Evolutionary conservation across 2,113 vertebrate genomes (phyloP).

Genomic region (Anguilla rostrata): DNA sequence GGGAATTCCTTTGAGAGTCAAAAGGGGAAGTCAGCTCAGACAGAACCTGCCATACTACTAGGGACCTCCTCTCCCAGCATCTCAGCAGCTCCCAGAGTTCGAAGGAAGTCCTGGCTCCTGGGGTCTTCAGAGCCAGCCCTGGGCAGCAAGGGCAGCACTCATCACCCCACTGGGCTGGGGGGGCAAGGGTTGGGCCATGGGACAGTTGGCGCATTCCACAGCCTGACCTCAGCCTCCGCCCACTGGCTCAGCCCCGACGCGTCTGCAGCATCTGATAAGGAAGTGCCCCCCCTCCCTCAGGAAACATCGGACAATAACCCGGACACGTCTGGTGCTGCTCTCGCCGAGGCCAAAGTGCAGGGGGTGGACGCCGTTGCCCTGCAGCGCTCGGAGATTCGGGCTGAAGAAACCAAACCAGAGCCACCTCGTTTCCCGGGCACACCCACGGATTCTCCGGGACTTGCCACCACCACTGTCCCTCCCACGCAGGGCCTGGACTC

Average conservation of each 20-base stretch:
- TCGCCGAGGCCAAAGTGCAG: slow-evolving; percentile 12
- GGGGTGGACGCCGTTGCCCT: background rate
- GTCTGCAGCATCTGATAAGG: slow-evolving; percentile 59
- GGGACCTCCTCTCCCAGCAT: background rate
- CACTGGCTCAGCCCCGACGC: slow-evolving; percentile 38
- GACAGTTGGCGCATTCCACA: slow-evolving; percentile 18
- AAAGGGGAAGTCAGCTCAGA: background rate
- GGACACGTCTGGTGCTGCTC: slow-evolving; percentile 63
- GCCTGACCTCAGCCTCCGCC: slow-evolving; percentile 33
- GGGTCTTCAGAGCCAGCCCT: background rate
- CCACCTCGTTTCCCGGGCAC: background rate
- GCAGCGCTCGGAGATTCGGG: background rate
- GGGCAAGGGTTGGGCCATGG: slow-evolving; percentile 32
- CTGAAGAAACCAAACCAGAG: background rate
- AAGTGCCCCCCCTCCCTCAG: slow-evolving; percentile 65
- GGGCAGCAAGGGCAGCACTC: background rate
- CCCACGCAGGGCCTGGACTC: background rate
- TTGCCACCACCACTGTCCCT: background rate
- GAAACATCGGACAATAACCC: slow-evolving; percentile 70
- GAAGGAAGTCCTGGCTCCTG: background rate
- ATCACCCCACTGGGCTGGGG: slow-evolving; percentile 27
- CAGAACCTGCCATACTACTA: background rate
- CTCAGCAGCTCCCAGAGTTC: background rate
- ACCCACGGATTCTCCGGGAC: background rate
- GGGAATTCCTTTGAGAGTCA: background rate